A percentile compares a stretch with the other conserved stretches of the same genome.
phyloP scores from a whole-genome alignment of 1,140 invertebrate species.

The Saccostrea glomerata region DNA sequence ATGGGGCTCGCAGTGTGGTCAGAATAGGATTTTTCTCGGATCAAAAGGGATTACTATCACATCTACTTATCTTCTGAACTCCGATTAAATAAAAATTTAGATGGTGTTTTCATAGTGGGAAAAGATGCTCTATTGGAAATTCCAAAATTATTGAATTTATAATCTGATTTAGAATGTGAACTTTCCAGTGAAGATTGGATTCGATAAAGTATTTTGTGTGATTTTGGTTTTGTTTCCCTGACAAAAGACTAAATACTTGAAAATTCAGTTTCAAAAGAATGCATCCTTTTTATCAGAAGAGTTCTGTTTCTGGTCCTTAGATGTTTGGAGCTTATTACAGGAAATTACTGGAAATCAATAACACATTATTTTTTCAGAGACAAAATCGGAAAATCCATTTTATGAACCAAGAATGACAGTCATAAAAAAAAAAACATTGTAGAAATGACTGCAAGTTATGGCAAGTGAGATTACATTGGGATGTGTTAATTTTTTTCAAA shows the following conservation, averaged over 20 bases:
- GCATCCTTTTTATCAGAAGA: neutral
- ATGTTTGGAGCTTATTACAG: too few species aligned
- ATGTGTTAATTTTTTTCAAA: neutral
- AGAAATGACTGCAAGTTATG: neutral
- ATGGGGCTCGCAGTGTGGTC: neutral
- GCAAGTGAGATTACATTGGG: neutral
- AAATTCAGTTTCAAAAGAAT: neutral
- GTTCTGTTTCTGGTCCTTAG: too few species aligned
- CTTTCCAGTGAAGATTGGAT: neutral
- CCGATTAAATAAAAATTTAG: neutral
- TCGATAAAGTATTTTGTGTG: neutral
- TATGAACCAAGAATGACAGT: neutral
- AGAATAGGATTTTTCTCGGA: neutral
- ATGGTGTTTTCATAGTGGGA: neutral
- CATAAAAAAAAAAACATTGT: neutral
- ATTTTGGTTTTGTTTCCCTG: neutral
- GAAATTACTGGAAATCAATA: neutral
- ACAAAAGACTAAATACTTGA: neutral
- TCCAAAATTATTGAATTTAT: neutral
- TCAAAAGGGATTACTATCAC: neutral
- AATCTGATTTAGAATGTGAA: neutral
- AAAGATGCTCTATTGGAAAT: neutral
- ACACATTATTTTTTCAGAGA: neutral
- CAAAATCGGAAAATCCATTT: neutral
- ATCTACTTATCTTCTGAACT: slow-evolving; percentile 10